Conservation (phyloP, 1,140 invertebrate genomes). For the Plodia interpunctella region DNA sequence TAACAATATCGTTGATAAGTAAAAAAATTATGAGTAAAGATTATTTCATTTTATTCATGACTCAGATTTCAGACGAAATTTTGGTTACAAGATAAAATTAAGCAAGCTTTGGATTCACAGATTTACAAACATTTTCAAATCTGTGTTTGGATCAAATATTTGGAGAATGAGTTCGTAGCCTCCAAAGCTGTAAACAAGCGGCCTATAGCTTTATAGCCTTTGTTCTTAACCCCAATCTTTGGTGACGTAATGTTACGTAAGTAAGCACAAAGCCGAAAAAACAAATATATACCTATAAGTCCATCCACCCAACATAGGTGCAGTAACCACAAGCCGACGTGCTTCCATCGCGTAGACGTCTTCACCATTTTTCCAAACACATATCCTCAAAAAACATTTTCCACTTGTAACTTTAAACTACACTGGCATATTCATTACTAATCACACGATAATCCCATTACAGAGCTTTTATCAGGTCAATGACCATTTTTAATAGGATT, state of each 20-base stretch:
- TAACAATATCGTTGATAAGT: too few relatives aligned
- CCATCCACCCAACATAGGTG: conserved; percentile 41
- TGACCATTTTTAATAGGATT: conserved; percentile 60
- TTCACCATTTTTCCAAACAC: conserved; percentile 69
- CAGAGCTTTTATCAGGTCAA: conserved; percentile 33
- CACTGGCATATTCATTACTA: conserved; percentile 43
- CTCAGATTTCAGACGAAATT: too few relatives aligned
- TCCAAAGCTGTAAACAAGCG: neutral
- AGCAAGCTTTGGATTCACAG: too few relatives aligned
- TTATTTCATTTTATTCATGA: too few relatives aligned
- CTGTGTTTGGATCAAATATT: too few relatives aligned
- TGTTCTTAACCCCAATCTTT: neutral
- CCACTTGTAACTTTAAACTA: conserved; percentile 34
- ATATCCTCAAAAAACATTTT: conserved; percentile 61
- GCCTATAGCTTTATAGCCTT: neutral
- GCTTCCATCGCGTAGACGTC: conserved; percentile 50
- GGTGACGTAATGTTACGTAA: conserved; percentile 8
- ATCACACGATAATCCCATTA: conserved; percentile 48
- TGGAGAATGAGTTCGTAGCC: too few relatives aligned
- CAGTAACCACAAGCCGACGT: conserved; percentile 49
- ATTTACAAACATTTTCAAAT: too few relatives aligned
- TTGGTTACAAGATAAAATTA: too few relatives aligned
- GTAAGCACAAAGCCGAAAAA: neutral
- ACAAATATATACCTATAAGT: conserved; percentile 48
- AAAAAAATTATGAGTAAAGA: too few relatives aligned